phyloP scores from a whole-genome alignment of 2,888 invertebrate genomes.

The Cephus sareptanus region DNA sequence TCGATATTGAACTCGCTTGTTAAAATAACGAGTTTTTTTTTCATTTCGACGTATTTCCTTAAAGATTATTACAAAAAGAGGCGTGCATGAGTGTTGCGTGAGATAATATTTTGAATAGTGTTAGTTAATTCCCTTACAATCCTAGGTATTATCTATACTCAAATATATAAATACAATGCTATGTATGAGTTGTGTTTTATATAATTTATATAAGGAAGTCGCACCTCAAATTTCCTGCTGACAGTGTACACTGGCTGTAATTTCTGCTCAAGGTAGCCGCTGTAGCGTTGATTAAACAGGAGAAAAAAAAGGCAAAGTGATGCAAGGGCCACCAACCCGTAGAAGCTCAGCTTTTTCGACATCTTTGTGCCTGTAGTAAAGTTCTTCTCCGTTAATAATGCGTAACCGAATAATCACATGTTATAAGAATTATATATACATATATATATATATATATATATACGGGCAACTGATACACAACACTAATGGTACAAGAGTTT shows the following conservation, averaged over 20 bases:
- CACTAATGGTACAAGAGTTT: too few relatives aligned
- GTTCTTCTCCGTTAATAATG: background rate
- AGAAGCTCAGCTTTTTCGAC: constrained; percentile 61
- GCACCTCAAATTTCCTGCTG: constrained; percentile 41
- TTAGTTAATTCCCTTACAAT: background rate
- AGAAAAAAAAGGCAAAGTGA: constrained; percentile 62
- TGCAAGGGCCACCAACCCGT: constrained; percentile 58
- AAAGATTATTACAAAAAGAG: background rate
- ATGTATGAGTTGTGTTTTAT: background rate
- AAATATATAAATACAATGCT: background rate
- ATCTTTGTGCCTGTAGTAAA: constrained; percentile 51
- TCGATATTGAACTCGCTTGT: constrained; percentile 12
- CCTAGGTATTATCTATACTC: background rate
- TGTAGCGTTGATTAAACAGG: constrained; percentile 60
- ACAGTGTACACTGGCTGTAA: constrained; percentile 59
- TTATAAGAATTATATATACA: too few relatives aligned
- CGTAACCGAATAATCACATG: too few relatives aligned
- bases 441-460: too few relatives aligned
- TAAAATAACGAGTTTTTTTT: background rate
- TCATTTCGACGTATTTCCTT: background rate
- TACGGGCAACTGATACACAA: too few relatives aligned
- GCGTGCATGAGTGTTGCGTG: background rate
- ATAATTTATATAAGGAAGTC: background rate
- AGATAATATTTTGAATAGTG: background rate
- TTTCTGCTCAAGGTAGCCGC: constrained; percentile 59